Evolutionary conservation across 2,113 vertebrate species (phyloP).

Genomic region (Trichechus manatus): DNA sequence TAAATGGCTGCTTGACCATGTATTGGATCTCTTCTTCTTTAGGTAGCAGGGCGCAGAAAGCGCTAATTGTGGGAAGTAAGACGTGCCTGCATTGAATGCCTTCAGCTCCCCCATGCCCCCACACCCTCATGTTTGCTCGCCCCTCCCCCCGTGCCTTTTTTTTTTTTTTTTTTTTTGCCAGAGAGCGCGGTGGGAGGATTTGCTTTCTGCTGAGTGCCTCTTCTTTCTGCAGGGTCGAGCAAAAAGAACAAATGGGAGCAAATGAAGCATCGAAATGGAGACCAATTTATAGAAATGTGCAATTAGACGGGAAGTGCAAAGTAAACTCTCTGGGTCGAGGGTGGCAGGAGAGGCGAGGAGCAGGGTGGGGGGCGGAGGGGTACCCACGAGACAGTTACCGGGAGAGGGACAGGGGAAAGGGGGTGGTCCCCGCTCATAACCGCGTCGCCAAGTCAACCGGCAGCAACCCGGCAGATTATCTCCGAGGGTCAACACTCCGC

Average conservation of each 20-base stretch:
- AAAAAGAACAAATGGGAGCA: conserved; percentile 88
- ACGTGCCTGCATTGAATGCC: rapidly evolving
- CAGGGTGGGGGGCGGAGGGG: not conserved
- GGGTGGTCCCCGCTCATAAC: conserved; percentile 84
- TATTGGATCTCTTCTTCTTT: not conserved
- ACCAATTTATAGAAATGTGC: conserved; percentile 83
- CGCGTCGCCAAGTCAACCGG: conserved; percentile 93
- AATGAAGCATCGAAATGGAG: conserved; percentile 90
- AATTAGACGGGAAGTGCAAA: conserved; percentile 81
- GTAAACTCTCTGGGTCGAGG: conserved; percentile 68
- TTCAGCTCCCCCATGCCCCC: not conserved
- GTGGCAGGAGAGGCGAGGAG: conserved; percentile 29
- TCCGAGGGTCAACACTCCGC: conserved; percentile 90
- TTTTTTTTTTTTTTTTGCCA: not conserved
- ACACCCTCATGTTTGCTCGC: not conserved
- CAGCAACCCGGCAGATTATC: conserved; percentile 89
- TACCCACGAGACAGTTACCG: not conserved
- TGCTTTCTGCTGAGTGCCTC: conserved; percentile 70
- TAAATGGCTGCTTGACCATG: not conserved
- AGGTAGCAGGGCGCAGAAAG: not conserved
- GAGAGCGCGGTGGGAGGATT: not conserved
- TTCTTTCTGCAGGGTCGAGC: conserved; percentile 77
- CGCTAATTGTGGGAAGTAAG: not conserved
- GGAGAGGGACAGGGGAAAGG: conserved; percentile 3
- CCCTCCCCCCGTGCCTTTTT: too few species aligned